Conservation (phyloP, 2,888 invertebrate species). For the Microctonus hyperodae region DNA sequence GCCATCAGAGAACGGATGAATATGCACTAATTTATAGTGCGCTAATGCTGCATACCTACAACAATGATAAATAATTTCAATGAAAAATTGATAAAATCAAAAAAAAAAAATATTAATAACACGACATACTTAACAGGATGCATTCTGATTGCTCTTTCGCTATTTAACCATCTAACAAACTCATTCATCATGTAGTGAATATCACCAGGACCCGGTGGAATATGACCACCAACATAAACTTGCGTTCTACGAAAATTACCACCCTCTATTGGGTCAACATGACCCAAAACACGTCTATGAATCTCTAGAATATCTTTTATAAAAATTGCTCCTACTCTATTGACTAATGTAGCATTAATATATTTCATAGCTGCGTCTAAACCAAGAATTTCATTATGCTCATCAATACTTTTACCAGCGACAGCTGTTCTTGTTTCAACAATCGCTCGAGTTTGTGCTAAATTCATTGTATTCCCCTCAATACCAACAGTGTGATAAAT, state of each 20-base stretch:
- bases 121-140: constrained; percentile 82
- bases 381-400: constrained; percentile 96
- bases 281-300: constrained; percentile 90
- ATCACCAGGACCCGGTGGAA: constrained; percentile 87
- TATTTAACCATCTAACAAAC: constrained; percentile 92
- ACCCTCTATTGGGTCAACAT: constrained; percentile 92
- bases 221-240: constrained; percentile 94
- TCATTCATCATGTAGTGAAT: constrained; percentile 84
- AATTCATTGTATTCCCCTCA: constrained; percentile 96
- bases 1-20: constrained; percentile 97
- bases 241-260: constrained; percentile 88
- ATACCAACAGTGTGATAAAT: constrained; percentile 97
- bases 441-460: constrained; percentile 89
- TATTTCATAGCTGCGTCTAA: constrained; percentile 95
- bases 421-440: constrained; percentile 90
- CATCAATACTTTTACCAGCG: constrained; percentile 90
- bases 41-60: constrained; percentile 90
- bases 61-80: constrained; percentile 4
- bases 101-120: not conserved
- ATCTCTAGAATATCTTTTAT: constrained; percentile 90
- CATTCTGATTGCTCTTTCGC: constrained; percentile 82
- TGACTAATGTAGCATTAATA: constrained; percentile 81
- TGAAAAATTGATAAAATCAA: not conserved
- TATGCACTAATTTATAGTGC: constrained; percentile 95
- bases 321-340: constrained; percentile 78